These are phyloP conservation scores for Drosophila sp. DNA, from an alignment of 1,140 invertebrate genomes.

Conservation along the genomic window DNA sequence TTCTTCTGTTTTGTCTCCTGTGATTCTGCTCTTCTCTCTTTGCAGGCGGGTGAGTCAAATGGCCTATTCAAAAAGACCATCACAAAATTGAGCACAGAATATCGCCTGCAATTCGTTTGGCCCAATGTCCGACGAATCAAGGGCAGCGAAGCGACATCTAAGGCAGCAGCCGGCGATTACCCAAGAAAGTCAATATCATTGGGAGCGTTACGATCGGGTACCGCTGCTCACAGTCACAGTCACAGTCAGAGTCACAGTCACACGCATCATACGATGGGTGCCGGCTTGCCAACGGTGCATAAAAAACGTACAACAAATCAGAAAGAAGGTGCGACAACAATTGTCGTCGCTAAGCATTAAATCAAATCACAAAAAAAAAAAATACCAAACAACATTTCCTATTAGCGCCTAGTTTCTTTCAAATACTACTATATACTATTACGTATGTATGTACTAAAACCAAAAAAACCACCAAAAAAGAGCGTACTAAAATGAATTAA, in stretches of 20 bases:
- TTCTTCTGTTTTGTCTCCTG: conserved; percentile 53
- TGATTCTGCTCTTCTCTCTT: conserved; percentile 80
- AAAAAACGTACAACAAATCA: conserved; percentile 83
- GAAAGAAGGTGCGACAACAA: conserved; percentile 83
- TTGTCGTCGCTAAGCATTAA: conserved; percentile 82
- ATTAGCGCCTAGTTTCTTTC: conserved; percentile 76
- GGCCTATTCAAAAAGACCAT: conserved; percentile 88
- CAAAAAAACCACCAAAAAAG: conserved; percentile 27
- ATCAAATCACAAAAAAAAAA: conserved; percentile 26
- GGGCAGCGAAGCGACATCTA: conserved; percentile 81
- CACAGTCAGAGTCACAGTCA: conserved; percentile 82
- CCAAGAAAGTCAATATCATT: conserved; percentile 93
- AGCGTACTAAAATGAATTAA: conserved; percentile 59
- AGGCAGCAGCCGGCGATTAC: conserved; percentile 83
- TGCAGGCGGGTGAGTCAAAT: conserved; percentile 83
- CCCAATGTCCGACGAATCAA: conserved; percentile 87
- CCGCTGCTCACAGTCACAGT: conserved; percentile 76
- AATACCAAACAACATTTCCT: conserved; percentile 55
- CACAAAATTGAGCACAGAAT: conserved; percentile 91
- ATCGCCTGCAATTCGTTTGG: conserved; percentile 94
- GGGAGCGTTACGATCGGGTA: conserved; percentile 92
- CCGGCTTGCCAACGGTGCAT: conserved; percentile 84
- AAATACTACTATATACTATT: conserved; percentile 68
- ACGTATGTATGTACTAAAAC: conserved; percentile 61
- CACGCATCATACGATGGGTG: conserved; percentile 74